Percentiles rank a stretch among this genome's conserved stretches.
These are phyloP conservation scores for Acrocephalus kingi DNA, from an alignment of 2,113 vertebrate genomes.

Conservation along the genomic window DNA sequence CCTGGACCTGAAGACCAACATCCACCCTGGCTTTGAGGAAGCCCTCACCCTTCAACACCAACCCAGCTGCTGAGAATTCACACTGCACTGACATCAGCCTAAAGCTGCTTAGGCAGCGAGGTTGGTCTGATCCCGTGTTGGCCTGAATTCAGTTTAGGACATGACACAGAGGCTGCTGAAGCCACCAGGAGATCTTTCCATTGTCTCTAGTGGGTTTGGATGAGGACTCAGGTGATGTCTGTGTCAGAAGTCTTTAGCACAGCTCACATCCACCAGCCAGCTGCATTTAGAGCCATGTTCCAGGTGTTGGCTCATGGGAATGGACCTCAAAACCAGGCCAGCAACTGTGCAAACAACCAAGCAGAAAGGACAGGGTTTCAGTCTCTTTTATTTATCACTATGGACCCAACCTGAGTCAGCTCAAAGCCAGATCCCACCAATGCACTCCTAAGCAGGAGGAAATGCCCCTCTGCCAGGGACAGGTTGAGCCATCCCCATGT, in stretches of 20 bases:
- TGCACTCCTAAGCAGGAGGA: neutral
- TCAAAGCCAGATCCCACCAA: neutral
- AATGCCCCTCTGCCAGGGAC: neutral
- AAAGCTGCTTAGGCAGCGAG: slow-evolving; percentile 2
- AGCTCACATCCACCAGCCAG: neutral
- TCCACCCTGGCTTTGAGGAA: neutral
- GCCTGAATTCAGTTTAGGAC: slow-evolving; percentile 5
- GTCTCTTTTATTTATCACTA: neutral
- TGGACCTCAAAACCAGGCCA: neutral
- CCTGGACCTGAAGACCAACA: neutral
- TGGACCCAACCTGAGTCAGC: neutral
- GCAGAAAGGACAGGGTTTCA: neutral
- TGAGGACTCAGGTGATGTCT: neutral
- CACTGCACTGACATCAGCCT: neutral
- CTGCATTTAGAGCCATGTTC: accelerated
- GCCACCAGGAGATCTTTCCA: neutral
- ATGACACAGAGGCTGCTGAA: neutral
- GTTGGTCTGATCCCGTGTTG: neutral
- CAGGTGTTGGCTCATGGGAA: accelerated
- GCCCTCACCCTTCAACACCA: accelerated
- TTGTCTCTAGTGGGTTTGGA: neutral
- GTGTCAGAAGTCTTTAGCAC: neutral
- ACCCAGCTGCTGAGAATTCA: neutral
- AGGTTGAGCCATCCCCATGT: neutral
- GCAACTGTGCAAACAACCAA: neutral